These are phyloP conservation scores for Agonopterix alstromeriana DNA, from an alignment of 2,888 invertebrate genomes.

Conservation along the genomic window DNA sequence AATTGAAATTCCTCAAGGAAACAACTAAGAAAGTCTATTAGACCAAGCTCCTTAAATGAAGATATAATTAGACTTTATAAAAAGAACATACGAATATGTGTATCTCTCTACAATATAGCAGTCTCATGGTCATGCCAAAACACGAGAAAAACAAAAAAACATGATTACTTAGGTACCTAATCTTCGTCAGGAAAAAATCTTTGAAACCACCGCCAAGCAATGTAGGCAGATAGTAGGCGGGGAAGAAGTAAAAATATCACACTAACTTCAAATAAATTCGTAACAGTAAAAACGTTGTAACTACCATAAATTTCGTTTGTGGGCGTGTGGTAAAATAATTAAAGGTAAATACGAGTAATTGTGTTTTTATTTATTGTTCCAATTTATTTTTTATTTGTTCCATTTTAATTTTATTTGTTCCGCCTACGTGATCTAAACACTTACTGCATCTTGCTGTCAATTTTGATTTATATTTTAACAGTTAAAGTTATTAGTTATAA, in stretches of 20 bases:
- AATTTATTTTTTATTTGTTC: background rate
- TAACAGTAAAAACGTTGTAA: background rate
- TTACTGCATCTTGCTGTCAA: background rate
- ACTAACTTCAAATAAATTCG: background rate
- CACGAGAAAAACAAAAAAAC: no score
- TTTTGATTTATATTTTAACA: no score
- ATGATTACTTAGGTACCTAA: no score
- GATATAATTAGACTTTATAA: no score
- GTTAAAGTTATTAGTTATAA: no score
- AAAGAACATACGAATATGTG: no score
- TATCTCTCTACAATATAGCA: no score
- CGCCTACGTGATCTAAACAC: conserved; percentile 1
- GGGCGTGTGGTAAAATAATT: conserved; percentile 15
- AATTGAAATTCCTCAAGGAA: no score
- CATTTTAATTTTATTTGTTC: background rate
- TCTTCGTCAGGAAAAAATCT: no score
- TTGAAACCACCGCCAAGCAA: background rate
- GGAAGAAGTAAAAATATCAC: background rate
- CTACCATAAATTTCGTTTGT: conserved; percentile 6
- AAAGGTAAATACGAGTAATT: conserved; percentile 18
- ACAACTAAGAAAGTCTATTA: no score
- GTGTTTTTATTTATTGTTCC: conserved; percentile 9
- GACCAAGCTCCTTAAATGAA: no score
- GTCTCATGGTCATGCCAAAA: no score
- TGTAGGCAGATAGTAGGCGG: conserved; percentile 1